Evolutionary conservation across 2,113 vertebrate species (phyloP), one percentile per base, ranked within the genome.

Genomic region (Hyaena hyaena): DNA sequence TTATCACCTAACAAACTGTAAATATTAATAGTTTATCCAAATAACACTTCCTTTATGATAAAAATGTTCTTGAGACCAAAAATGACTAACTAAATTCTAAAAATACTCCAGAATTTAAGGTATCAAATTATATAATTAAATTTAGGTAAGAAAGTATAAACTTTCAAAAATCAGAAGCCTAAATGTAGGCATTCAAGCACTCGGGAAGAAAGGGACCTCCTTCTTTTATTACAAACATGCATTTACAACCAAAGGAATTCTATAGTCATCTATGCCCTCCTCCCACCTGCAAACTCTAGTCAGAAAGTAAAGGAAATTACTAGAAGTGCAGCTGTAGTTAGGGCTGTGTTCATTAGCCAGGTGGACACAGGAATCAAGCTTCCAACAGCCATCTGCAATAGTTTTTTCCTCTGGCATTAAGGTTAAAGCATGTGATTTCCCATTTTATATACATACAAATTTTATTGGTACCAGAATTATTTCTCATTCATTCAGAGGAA

Each of bases 401-500:
- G 58, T 88, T 96, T 97, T 88, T 43, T 80, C 92, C 71, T 96
- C 93, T 77, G 73, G 88, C 83, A 63, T 88, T 93, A 77, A 61
- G 50, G 83, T 93, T 35, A 88, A 94, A 50, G 23, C 68, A 74
- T 89, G 58, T n/a, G 33, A 94, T 93, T 96, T 95, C 96, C 98
- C 92, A 80, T 88, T 96, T 80, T 94, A 80, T 95, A 65, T 68
- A 73, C 65, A 90, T 84, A 92, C 82, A 98, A 97, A 96, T 98
- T 92, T 95, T 95, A 96, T 98, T 98, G 97, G 65, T 68, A 69
- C 24, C 82, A 96, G 53, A 94, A 86, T 91, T 16, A 88, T 95
- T 97, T 97, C 88, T 96, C 83, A 96, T 97, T 84, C 89, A 79
- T 88, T 97, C 80, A 69, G 77, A 92, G 61, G n/a, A 97, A 82